Evolutionary conservation across 1,140 invertebrate species (phyloP), one percentile per base, ranked within the genome.

Genomic region (Cydia pomonella): DNA sequence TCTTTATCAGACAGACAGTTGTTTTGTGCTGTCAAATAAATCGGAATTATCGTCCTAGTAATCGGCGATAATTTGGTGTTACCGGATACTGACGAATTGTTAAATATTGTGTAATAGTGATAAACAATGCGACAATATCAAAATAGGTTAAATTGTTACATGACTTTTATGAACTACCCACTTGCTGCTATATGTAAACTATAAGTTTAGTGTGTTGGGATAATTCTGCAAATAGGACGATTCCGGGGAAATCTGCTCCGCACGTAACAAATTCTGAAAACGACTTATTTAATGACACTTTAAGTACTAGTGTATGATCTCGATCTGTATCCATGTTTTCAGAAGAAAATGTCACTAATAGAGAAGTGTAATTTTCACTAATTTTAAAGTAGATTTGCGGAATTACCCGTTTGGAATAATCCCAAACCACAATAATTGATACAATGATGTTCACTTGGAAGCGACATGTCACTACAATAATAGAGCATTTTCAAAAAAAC

Each of bases 81-180:
- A 63, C 62, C 62, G 62, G 23, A 63, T 18, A 64, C 12, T 33
- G 79, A 76, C 79, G 74, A 77, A 80, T 78, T 75, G 64, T 77
- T 80, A 77, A 79, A 77, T 80, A 81, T 77, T 82, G 73, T 82
- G 62, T 73, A 74, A 79, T 89, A 87, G 87, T 87, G 81, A 83
- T 89, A 88, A 87, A 86, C 79, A 84, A 89, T 77, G 84, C 80
- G 90, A 92, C 90, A 92, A 92, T 92, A 92, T 89, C 83, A 84
- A 84, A 38, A 76, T 92, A 90, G 90, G 80, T 78, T 86, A 85
- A 90, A 82, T 82, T 86, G 77, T 87, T 84, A 86, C 77, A 69
- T 13, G 12, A 73, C 16, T 29, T 29, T 21, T 33, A 41, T 72
- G 44, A 16, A 69, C 29, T 38, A 25, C 64, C 12, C 16, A 44